Conservation (phyloP, 1,140 invertebrate species). For the Scaptodrosophila lebanonensis region DNA sequence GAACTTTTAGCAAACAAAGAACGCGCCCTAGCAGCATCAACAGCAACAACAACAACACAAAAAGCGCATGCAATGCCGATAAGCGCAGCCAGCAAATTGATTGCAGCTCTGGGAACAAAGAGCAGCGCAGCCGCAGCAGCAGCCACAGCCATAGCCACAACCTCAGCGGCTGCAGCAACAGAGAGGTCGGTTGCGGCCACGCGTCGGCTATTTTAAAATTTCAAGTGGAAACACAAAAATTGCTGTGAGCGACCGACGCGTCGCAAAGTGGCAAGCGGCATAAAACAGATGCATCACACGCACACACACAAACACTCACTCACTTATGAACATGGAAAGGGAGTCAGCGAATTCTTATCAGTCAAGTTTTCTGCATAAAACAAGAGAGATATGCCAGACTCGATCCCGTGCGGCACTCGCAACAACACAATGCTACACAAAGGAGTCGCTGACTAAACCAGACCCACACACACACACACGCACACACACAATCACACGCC, state of each 20-base stretch:
- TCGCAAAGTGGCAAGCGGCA: constrained; percentile 38
- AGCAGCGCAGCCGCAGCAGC: constrained; percentile 12
- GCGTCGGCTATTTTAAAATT: constrained; percentile 10
- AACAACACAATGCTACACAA: no score
- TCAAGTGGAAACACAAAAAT: constrained; percentile 32
- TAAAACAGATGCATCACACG: constrained; percentile 48
- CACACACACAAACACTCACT: background rate
- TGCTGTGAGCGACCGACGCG: constrained; percentile 3
- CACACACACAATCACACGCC: no score
- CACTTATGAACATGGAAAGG: constrained; percentile 6
- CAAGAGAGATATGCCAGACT: no score
- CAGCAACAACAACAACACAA: constrained; percentile 3
- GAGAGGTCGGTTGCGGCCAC: no score
- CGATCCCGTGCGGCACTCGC: no score
- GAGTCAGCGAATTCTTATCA: constrained; percentile 46
- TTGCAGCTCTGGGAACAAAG: constrained; percentile 40
- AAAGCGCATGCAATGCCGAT: constrained; percentile 3
- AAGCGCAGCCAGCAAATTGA: constrained; percentile 19
- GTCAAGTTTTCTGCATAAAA: constrained; percentile 46
- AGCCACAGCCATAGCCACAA: constrained; percentile 10
- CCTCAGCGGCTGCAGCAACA: background rate
- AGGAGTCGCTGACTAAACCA: no score
- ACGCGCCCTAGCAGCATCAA: background rate
- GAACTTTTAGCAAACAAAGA: constrained; percentile 40
- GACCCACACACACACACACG: no score